Evolutionary conservation across 2,888 invertebrate genomes (phyloP).

Genomic region (Geophilus truncorum): DNA sequence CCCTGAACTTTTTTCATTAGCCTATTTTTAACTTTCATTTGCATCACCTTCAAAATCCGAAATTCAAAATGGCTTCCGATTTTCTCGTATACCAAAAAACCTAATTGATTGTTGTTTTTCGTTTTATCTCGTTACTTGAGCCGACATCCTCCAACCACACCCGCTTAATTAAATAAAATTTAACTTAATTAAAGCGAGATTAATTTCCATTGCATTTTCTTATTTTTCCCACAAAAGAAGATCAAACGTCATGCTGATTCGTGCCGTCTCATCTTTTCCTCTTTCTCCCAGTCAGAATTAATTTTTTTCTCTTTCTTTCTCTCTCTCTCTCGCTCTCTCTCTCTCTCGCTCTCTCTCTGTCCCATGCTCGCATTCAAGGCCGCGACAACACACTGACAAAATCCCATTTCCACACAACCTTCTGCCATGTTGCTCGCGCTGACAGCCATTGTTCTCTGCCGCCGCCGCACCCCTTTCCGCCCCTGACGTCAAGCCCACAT

Average conservation of each 20-base stretch:
- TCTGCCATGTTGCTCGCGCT: background rate
- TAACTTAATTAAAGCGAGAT: conserved; percentile 19
- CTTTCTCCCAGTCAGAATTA: background rate
- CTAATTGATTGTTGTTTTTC: background rate
- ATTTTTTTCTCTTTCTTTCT: background rate
- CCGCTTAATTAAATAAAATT: conserved; percentile 8
- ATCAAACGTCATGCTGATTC: conserved; percentile 15
- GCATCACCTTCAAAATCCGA: too few species aligned
- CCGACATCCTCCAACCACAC: background rate
- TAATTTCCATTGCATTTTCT: conserved; percentile 5
- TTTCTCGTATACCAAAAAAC: background rate
- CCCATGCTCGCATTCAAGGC: background rate
- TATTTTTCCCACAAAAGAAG: background rate
- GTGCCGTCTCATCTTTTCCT: background rate
- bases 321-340: background rate
- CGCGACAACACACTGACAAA: conserved; percentile 23
- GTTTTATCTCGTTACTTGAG: background rate
- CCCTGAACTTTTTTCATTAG: background rate
- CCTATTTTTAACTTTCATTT: background rate
- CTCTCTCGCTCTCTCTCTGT: background rate
- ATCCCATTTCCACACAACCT: background rate
- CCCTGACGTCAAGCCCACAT: background rate
- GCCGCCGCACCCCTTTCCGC: background rate
- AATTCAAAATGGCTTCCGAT: too few species aligned
- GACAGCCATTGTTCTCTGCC: background rate